Evolutionary conservation across 37 sponge, comb jelly and placozoan species (phyloP), one percentile per base, ranked within the genome.

Genomic region (Geodia barretti): DNA sequence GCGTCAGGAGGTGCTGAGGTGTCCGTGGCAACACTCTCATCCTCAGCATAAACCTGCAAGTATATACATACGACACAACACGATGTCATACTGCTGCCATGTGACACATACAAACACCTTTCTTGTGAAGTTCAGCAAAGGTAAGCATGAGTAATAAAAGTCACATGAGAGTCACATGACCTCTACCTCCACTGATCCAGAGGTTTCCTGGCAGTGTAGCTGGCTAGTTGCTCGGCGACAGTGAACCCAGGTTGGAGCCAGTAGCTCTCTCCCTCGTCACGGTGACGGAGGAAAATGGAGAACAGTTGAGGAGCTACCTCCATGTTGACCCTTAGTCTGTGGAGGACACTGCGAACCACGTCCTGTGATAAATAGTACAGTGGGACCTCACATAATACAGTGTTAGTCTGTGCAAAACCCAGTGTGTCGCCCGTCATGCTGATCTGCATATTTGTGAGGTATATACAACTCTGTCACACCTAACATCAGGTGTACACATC

Each of bases 1-100:
- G 79, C 0, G 84, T 41, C 4, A 25, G 62, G 40, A 94, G 79
- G 31, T 91, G 83, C 77, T 91, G 95, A 20, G 92, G 85, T 4
- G 88, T 85, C 85, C 86, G 84, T 28, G 95, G 92, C 19, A 94
- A 74, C n/a, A 93, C 85, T 35, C 89, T 60, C 4, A 93, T 73
- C 35, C 60, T 60, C 0, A 93, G 70, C 8, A 82, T 7, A 79
- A 89, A 87, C 76, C 84, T 89, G 39, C 11, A 76, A 58, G 4
- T 23, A 68, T 68, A 68, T 14, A 42, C 14, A 19, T 21, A n/a
- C 14, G 24, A 26, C 17, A 33, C 41, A 19, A 47, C 75, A 26
- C 29, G 4, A 31, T 31, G 8, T 14, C 66, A 28, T 64, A 31
- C 66, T 31, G 29, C 9, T 26, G 29, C 29, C 68, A 66, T 11